Base-by-base conservation (phyloP, 2,888 invertebrate species). In the Hypsopygia costalis region DNA sequence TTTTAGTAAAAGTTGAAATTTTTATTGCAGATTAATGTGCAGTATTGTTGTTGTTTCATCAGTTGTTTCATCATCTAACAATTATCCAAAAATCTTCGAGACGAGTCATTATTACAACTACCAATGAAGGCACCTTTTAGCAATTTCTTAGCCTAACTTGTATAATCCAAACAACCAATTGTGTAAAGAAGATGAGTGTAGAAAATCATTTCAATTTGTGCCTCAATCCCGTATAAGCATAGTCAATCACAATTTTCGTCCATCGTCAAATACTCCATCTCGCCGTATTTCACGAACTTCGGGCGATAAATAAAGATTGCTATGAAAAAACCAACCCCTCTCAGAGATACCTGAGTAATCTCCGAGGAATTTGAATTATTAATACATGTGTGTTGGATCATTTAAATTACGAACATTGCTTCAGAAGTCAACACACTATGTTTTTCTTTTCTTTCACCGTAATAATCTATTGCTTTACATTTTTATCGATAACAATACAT, bases 231-330 rank as follows among this genome's bases (percentile, higher is more conserved):
- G 44, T 43, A 55, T 52, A 47, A 46, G 43, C 55, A 49, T 43
- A 44, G 47, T 54, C 52, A 53, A 55, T 58, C 50, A 54, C 51
- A 55, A 52, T 53, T 50, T 49, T 46, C 52, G 46, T 49, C 52
- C 48, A 45, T 51, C 47, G 52, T 44, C 44, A 45, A 56, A 51
- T 46, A 43, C 48, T 47, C 45, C 51, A 55, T 44, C 47, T 55
- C 47, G 52, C 55, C 50, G 59, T 66, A 55, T 63, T 57, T 66
- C 58, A 62, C 51, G 55, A 54, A 58, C 49, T 52, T 44, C 39
- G 48, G 49, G 47, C 52, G 49, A 56, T 62, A 63, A 63, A 63
- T 64, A 63, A 58, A 55, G 54, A 54, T 58, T 53, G 47, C 51
- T 45, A 39, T 42, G 42, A 41, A 49, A 48, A 45, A 46, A 47